Percentiles rank a stretch among this genome's conserved stretches.
Conservation (phyloP, 2,888 invertebrate species). For the Morpho deidamia region DNA sequence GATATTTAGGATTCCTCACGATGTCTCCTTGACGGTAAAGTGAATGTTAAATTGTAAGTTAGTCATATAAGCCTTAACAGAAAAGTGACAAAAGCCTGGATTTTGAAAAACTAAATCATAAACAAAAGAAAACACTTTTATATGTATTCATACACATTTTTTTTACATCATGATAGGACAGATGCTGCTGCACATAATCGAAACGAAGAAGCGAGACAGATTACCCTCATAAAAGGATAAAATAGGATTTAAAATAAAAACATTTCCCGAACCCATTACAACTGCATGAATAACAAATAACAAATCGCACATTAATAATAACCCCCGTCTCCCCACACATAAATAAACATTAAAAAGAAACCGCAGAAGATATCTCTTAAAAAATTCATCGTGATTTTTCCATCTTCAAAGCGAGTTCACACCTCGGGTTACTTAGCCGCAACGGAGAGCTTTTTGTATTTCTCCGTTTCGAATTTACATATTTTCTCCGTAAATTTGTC, state of each 20-base stretch:
- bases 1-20: too few species aligned
- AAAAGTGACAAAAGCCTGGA: too few species aligned
- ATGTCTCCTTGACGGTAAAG: too few species aligned
- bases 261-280: slow-evolving; percentile 18
- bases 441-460: slow-evolving; percentile 37
- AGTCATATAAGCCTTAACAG: too few species aligned
- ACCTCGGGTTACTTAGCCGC: slow-evolving; percentile 47
- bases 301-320: slow-evolving; percentile 37
- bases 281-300: slow-evolving; percentile 19
- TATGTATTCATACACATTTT: background rate
- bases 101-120: too few species aligned
- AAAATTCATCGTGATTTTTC: slow-evolving; percentile 52
- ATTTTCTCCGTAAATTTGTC: slow-evolving; percentile 53
- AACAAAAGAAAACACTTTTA: background rate
- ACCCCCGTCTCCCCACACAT: slow-evolving; percentile 45
- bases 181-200: background rate
- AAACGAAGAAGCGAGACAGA: background rate
- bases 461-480: slow-evolving; percentile 56
- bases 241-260: background rate
- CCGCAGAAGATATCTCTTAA: slow-evolving; percentile 52
- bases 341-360: slow-evolving; percentile 62
- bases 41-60: too few species aligned
- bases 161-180: background rate
- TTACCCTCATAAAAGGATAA: background rate
- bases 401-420: slow-evolving; percentile 39